Evolutionary conservation across 2,797 vertebrate genomes (phyloP), one percentile per base, ranked within the genome.

Genomic region (Malurus leucopterus): DNA sequence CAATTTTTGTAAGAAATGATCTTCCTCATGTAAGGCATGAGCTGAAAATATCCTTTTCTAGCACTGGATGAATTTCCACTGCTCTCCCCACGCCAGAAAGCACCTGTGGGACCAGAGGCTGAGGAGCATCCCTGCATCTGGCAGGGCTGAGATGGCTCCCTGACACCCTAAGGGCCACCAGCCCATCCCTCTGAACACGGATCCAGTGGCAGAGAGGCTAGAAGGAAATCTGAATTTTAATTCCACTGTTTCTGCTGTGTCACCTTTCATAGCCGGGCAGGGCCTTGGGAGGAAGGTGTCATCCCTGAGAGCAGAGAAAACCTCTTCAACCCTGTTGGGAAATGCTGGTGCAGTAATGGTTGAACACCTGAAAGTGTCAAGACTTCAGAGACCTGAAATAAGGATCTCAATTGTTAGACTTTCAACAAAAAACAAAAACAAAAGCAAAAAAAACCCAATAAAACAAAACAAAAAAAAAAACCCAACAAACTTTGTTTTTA

Each of bases 181-280:
- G 23, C 9, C 0, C 0, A 17, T 46, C 41, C 17, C 30, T 49
- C 53, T 0, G 0, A 58, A 43, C 0, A 1, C 44, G 53, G 64
- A 15, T 29, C 43, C 3, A 5, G 30, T 29, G n/a, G 27, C 27
- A 69, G 27, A 34, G 13, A 5, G 24, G 23, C 1, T 1, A 58
- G 72, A 43, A 63, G 24, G 12, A 34, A 50, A 55, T 36, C 1
- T 1, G 4, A 61, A 50, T 34, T 34, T 64, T 21, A 36, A 44
- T 51, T 50, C 50, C 4, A 15, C 11, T 46, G 30, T 50, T 82
- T 84, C 74, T 3, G 1, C 27, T 11, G 16, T 16, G 5, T 38
- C 23, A 32, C 11, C 44, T 53, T 74, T 70, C 29, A 19, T 2
- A 55, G 41, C 11, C 20, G 44, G 75, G 34, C 54, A 44, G 23